phyloP scores from a whole-genome alignment of 2,797 vertebrate species.

The Hypotaenidia philippensis region DNA sequence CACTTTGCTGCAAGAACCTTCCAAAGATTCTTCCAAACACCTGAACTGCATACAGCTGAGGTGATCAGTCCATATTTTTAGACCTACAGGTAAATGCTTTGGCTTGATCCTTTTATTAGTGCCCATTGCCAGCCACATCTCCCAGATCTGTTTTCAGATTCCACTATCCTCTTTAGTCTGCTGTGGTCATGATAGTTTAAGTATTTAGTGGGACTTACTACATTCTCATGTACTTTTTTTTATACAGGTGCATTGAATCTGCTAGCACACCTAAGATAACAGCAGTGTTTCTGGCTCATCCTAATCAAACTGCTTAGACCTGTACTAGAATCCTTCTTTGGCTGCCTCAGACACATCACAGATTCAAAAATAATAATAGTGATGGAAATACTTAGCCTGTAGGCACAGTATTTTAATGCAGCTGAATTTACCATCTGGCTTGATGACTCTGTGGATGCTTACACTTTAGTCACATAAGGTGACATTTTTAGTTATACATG shows the following conservation, averaged over 20 bases:
- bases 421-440: slow-evolving; percentile 1
- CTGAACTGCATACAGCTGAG: background rate
- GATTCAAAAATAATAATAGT: background rate
- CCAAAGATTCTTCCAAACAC: background rate
- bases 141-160: background rate
- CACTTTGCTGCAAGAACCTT: background rate
- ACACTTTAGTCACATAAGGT: background rate
- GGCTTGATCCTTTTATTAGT: background rate
- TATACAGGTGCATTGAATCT: background rate
- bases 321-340: background rate
- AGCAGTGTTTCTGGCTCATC: background rate
- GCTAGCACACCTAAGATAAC: background rate
- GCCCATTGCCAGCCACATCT: background rate
- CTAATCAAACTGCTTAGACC: background rate
- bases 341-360: background rate
- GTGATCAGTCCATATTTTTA: background rate
- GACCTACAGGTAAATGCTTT: background rate
- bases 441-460: background rate
- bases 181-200: background rate
- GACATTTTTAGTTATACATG: background rate
- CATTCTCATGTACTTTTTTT: background rate
- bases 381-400: background rate
- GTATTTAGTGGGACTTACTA: background rate
- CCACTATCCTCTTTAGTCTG: background rate
- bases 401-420: background rate